phyloP scores from a whole-genome alignment of 2,113 vertebrate genomes.

The Dipodomys spectabilis region DNA sequence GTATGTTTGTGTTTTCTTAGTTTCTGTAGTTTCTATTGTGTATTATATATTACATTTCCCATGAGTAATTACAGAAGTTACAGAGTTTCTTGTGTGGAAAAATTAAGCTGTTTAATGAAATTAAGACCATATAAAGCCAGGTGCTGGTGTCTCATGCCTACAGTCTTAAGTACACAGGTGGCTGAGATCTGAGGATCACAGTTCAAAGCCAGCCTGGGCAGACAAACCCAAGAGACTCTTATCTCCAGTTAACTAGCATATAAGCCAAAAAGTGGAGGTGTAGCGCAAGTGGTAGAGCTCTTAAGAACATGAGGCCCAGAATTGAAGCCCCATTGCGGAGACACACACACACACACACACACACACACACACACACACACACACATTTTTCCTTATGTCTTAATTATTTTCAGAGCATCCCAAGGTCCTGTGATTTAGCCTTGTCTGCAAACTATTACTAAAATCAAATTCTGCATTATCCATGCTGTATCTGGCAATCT shows the following conservation, averaged over 20 bases:
- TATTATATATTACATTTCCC: not conserved
- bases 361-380: too few relatives aligned
- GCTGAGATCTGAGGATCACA: too few relatives aligned
- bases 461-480: not conserved
- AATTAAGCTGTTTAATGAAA: slow-evolving; percentile 15
- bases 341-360: too few relatives aligned
- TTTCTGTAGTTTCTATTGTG: not conserved
- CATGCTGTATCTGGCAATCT: not conserved
- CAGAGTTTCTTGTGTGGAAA: not conserved
- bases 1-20: not conserved
- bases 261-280: too few relatives aligned
- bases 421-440: not conserved
- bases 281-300: too few relatives aligned
- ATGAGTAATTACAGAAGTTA: not conserved
- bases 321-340: too few relatives aligned
- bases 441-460: slow-evolving; percentile 6
- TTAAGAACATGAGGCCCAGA: too few relatives aligned
- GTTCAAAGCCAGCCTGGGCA: too few relatives aligned
- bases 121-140: not conserved
- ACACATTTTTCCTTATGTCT: not conserved
- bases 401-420: slow-evolving; percentile 45
- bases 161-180: too few relatives aligned
- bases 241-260: too few relatives aligned
- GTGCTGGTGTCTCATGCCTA: too few relatives aligned
- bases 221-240: too few relatives aligned